Evolutionary conservation across 2,888 invertebrate genomes (phyloP).

Genomic region (Cantharis lateralis): DNA sequence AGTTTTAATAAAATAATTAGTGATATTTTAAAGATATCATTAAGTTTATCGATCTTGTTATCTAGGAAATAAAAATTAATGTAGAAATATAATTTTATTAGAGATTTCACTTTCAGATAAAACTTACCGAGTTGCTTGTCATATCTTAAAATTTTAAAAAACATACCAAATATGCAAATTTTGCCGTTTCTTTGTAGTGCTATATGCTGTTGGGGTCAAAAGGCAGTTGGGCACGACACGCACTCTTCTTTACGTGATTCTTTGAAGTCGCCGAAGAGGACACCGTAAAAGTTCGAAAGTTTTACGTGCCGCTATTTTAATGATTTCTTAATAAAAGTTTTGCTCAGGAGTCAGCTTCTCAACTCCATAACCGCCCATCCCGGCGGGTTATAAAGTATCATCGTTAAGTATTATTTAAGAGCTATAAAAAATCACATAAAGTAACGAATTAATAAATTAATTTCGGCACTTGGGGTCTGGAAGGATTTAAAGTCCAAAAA

Average conservation of each 20-base stretch:
- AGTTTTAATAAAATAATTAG: not conserved
- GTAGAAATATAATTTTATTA: not conserved
- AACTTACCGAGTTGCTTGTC: not conserved
- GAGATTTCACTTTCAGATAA: not conserved
- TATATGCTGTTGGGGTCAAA: conserved; percentile 41
- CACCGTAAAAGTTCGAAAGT: conserved; percentile 18
- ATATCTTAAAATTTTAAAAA: conserved; percentile 1
- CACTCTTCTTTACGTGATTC: conserved; percentile 51
- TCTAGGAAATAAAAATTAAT: not conserved
- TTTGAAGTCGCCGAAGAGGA: conserved; percentile 43
- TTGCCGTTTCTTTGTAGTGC: conserved; percentile 45
- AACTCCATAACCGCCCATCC: not conserved
- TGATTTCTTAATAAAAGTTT: conserved; percentile 2
- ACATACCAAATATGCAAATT: conserved; percentile 45
- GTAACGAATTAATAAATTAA: not conserved
- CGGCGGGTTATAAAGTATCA: not conserved
- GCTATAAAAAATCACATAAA: not conserved
- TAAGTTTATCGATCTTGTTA: not conserved
- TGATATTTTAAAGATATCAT: not conserved
- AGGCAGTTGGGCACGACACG: conserved; percentile 52
- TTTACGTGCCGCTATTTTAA: conserved; percentile 26
- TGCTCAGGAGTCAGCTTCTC: not conserved
- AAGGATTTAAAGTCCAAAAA: not conserved
- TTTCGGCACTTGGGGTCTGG: not conserved
- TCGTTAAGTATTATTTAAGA: too few species aligned